Percentiles rank a stretch among this genome's conserved stretches.
These are phyloP conservation scores for Mylabris phalerata DNA, from an alignment of 1,140 invertebrate genomes.

Conservation along the genomic window DNA sequence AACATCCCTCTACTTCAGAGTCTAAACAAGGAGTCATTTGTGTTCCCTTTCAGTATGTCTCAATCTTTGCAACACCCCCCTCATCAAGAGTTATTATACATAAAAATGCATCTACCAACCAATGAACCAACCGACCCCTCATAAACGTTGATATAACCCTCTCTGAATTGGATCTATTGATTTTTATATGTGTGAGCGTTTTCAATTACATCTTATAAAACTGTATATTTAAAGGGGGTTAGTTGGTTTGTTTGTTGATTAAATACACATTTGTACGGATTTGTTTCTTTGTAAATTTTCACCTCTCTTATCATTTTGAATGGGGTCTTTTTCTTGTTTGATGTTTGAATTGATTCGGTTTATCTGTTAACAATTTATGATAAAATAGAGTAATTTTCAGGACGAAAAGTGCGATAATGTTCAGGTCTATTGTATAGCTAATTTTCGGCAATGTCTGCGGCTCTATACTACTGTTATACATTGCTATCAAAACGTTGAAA, in stretches of 20 bases:
- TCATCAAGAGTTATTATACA: constrained; percentile 20
- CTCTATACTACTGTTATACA: no score
- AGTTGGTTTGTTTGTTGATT: constrained; percentile 24
- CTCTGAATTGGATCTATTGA: constrained; percentile 28
- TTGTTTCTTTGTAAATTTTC: constrained; percentile 12
- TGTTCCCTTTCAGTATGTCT: neutral
- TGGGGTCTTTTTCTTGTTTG: constrained; percentile 14
- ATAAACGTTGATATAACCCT: constrained; percentile 18
- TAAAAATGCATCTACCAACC: constrained; percentile 17
- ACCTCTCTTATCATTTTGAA: no score
- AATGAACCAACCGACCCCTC: constrained; percentile 16
- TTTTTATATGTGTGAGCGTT: constrained; percentile 34
- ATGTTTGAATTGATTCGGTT: neutral
- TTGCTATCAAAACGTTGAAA: constrained; percentile 7
- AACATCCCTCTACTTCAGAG: no score
- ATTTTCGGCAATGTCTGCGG: constrained; percentile 30
- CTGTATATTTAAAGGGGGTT: constrained; percentile 14
- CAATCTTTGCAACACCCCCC: constrained; percentile 26
- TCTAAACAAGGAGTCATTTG: no score
- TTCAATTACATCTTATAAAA: constrained; percentile 33
- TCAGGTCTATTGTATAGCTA: constrained; percentile 24
- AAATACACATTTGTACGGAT: constrained; percentile 31
- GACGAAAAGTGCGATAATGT: neutral
- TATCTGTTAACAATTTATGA: neutral
- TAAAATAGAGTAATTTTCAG: neutral